Evolutionary conservation across 2,797 vertebrate genomes (phyloP).

Genomic region (Characodon lateralis): DNA sequence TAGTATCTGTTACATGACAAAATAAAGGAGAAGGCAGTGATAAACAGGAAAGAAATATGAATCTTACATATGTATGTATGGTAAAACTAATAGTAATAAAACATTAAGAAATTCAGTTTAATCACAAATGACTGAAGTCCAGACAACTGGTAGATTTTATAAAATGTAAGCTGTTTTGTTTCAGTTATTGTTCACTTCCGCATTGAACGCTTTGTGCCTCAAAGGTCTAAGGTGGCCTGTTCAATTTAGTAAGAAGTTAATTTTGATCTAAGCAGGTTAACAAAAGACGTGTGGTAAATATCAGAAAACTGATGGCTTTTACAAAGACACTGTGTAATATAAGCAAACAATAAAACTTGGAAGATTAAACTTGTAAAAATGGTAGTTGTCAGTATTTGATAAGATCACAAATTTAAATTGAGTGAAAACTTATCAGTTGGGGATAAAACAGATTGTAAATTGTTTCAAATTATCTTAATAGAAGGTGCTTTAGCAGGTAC

Average conservation of each 20-base stretch:
- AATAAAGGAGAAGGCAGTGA: no score
- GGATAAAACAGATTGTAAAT: background rate
- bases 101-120: no score
- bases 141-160: no score
- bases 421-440: background rate
- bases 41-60: no score
- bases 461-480: constrained; percentile 6
- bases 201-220: no score
- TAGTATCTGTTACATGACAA: no score
- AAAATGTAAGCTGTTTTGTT: no score
- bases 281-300: constrained; percentile 31
- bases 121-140: no score
- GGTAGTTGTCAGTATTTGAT: background rate
- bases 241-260: constrained; percentile 58
- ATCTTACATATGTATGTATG: no score
- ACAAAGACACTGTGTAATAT: constrained; percentile 12
- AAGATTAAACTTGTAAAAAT: background rate
- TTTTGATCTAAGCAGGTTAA: constrained; percentile 32
- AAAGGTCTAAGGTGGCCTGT: constrained; percentile 41
- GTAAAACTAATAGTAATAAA: no score
- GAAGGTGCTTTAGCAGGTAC: constrained; percentile 29
- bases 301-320: constrained; percentile 20
- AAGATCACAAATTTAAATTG: background rate
- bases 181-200: no score
- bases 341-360: background rate